Evolutionary conservation across 2,113 vertebrate species (phyloP).

Genomic region (Clarias gariepinus): DNA sequence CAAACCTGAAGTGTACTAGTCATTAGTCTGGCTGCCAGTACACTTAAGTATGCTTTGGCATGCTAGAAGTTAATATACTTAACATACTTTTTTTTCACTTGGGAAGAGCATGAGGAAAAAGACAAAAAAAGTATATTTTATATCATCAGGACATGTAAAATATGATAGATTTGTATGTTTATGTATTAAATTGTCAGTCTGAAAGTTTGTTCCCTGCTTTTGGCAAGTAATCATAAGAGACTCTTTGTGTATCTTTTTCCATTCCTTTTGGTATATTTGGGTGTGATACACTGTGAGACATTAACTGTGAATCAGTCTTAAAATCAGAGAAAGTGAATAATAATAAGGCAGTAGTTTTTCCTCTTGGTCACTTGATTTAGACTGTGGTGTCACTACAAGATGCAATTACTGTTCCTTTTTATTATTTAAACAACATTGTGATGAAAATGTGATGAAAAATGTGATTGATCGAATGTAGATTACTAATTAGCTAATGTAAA

Average conservation of each 20-base stretch:
- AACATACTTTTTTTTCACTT: no score
- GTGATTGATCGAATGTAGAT: not conserved
- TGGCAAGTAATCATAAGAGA: not conserved
- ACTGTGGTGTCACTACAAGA: not conserved
- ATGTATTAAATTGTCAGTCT: not conserved
- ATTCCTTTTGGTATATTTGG: not conserved
- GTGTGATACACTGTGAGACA: not conserved
- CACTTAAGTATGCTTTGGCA: no score
- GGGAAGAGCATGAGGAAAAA: not conserved
- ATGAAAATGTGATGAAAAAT: not conserved
- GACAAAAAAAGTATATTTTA: not conserved
- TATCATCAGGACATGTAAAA: not conserved
- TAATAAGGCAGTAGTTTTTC: not conserved
- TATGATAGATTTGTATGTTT: not conserved
- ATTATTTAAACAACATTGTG: not conserved
- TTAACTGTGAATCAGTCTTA: not conserved
- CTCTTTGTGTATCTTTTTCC: not conserved
- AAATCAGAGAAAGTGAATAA: no score
- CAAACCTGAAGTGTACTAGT: no score
- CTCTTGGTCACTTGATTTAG: not conserved
- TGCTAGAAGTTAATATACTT: no score
- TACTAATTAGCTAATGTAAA: not conserved
- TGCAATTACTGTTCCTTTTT: not conserved
- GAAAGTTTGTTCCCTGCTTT: not conserved
- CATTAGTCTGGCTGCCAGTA: no score